A percentile compares a stretch with the other conserved stretches of the same genome.
Conservation (phyloP, 2,113 vertebrate genomes). For the Sardina pilchardus region DNA sequence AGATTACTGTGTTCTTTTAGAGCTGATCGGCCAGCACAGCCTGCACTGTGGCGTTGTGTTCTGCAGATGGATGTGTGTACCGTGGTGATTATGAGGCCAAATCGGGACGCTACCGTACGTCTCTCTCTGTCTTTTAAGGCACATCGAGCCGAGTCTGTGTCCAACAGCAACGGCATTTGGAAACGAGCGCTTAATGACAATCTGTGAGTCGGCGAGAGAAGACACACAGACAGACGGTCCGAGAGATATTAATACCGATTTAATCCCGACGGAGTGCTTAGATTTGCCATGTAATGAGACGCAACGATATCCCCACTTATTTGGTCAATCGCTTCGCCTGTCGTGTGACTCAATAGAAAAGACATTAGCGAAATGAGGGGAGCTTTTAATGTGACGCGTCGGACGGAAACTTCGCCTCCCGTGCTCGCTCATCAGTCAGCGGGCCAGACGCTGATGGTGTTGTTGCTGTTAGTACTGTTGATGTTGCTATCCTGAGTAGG, state of each 20-base stretch:
- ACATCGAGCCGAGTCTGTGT: background rate
- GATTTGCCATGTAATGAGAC: background rate
- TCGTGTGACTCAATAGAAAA: background rate
- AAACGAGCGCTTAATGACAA: background rate
- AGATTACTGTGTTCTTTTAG: background rate
- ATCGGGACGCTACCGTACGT: background rate
- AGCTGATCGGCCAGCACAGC: background rate
- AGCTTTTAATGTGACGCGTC: background rate
- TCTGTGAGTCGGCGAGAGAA: background rate
- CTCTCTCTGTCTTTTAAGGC: background rate
- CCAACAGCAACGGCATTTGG: background rate
- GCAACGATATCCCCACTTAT: background rate
- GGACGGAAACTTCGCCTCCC: background rate
- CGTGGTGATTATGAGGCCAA: background rate
- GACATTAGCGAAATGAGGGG: background rate
- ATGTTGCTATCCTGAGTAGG: slow-evolving; percentile 44
- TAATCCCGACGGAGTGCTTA: background rate
- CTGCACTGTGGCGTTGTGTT: background rate
- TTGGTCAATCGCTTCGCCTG: background rate
- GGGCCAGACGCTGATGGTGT: background rate
- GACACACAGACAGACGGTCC: background rate
- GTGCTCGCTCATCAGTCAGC: background rate
- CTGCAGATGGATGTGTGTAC: background rate
- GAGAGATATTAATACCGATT: background rate
- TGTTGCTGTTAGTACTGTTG: background rate